Base-by-base conservation (phyloP, 2,888 invertebrate species). In the Sarcophaga carnaria region DNA sequence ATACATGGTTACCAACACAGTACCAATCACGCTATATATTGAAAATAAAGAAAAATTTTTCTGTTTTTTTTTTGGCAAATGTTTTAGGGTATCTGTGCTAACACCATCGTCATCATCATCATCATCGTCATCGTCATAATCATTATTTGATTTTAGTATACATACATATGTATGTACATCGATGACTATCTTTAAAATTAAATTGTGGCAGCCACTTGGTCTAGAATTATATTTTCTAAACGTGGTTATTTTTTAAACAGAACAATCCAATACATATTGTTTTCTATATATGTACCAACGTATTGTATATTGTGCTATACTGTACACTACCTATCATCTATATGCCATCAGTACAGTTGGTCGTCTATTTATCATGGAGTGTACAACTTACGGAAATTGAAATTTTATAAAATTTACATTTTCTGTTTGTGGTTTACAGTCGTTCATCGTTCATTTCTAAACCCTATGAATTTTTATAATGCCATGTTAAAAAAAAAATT, bases 141-240 rank as follows among this genome's bases (percentile, higher is more conserved):
- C 17, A 54, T 2, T 54, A 79, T 84, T 79, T 66, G 62, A 80
- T 47, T 79, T 64, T 49, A 10, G 49, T 67, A 66, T 76, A 54
- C 64, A 37, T 71, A 66, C 77, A 81, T 62, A 37, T 2, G 2
- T 37, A 37, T 1, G 8, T 37, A 8, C 37, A 10, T 37, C 37
- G 87, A 87, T 87, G 81, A 71, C 79, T 87, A 87, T 87, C 87
- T 87, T 78, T 76, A 69, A 87, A 87, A 87, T 87, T 84, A 84
- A 79, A 87, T 84, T 87, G 84, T 79, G 81, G 87, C 84, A 75
- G 74, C 75, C 66, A 79, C 54, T 84, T 60, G 83, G 67, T 66
- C 62, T 72, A 47, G 67, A 82, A 84, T 87, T 81, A 75, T 71
- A 83, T 86, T 86, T 86, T 83, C 80, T 70, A 86, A 75, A 83